These are phyloP conservation scores for Nylanderia fulva DNA, from an alignment of 1,140 invertebrate genomes.

Conservation along the genomic window DNA sequence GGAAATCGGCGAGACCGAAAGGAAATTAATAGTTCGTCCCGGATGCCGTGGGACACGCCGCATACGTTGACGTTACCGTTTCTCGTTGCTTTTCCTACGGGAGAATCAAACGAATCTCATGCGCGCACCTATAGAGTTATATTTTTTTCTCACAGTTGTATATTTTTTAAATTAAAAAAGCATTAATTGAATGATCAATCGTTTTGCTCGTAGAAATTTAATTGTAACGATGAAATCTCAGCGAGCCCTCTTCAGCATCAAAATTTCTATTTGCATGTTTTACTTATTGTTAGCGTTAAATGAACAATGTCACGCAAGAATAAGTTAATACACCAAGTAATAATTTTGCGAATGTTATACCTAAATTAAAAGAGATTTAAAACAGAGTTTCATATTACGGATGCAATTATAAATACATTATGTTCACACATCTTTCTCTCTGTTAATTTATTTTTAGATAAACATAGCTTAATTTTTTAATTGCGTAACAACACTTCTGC, in stretches of 20 bases:
- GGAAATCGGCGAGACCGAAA: constrained; percentile 73
- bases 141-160: constrained; percentile 23
- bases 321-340: not conserved
- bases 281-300: not conserved
- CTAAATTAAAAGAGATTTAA: not conserved
- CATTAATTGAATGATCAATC: not conserved
- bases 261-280: not conserved
- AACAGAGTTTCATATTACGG: not conserved
- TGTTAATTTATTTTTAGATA: constrained; percentile 10
- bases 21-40: constrained; percentile 80
- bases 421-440: not conserved
- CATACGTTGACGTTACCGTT: constrained; percentile 72
- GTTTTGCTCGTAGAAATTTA: not conserved
- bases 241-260: not conserved
- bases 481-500: not conserved
- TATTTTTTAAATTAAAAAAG: too few species aligned
- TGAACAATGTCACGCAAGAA: not conserved
- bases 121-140: not conserved
- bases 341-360: not conserved
- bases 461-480: not conserved
- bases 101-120: constrained; percentile 47
- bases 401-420: not conserved
- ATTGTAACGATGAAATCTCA: not conserved
- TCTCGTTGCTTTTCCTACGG: constrained; percentile 20
- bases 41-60: constrained; percentile 74